Base-by-base conservation (phyloP, 2,888 invertebrate species). In the Lucinisca nassula region DNA sequence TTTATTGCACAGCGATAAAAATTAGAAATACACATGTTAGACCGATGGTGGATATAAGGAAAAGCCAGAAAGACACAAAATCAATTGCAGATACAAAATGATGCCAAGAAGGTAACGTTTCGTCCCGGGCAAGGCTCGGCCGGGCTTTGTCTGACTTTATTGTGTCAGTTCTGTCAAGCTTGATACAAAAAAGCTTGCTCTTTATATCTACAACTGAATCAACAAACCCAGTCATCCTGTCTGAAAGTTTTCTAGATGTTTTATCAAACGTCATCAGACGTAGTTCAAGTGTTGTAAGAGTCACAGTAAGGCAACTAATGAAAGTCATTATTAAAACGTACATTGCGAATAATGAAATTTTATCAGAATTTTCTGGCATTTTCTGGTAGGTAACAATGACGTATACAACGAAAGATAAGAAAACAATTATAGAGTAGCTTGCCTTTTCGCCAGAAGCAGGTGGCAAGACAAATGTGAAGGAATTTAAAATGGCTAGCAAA, bases 321-420 rank as follows among this genome's bases (percentile, higher is more conserved):
- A 78, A 75, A 0, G 86, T 78, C 79, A 82, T 82, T 6, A 72
- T 55, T 24, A 89, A 30, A 4, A 89, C 61, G 37, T 84, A 89
- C 14, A 87, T 67, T 3, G 86, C 86, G 45, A 86, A 89, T 27
- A 86, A 38, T 2, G 89, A 89, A 35, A 89, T 49, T 6, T 32
- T 73, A 4, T 89, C 89, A 2, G 89, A 89, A 58, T 81, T 89
- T 30, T 86, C 86, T 12, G 89, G 89, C 82, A 89, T 86, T 58
- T 84, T 86, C 49, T 87, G 84, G 35, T 83, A 86, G 0, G 84
- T 84, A n/a, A 89, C 86, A n/a, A 89, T 89, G 8, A 89, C 49
- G 32, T 86, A 87, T 0, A 89, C 86, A 17, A 89, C 77, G 38
- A 89, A 89, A 4, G 89, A 89, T 14, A 89, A 51, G 76, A 89